Evolutionary conservation across 2,888 invertebrate genomes (phyloP).

Genomic region (Cepaea hortensis): DNA sequence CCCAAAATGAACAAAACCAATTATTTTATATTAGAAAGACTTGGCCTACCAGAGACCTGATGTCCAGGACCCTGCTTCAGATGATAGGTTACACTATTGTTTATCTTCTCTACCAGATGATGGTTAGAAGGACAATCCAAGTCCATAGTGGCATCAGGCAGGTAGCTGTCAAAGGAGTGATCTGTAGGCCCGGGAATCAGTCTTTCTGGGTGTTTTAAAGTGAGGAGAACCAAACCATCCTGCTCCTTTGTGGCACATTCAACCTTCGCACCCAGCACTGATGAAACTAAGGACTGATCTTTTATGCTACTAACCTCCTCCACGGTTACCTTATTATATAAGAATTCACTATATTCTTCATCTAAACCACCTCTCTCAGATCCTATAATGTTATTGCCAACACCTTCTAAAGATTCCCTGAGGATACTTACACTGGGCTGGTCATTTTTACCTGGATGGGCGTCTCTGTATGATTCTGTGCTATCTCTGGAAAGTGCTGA

Average conservation of each 20-base stretch:
- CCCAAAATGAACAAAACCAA: background rate
- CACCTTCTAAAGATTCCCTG: background rate
- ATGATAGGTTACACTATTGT: background rate
- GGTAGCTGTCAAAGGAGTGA: background rate
- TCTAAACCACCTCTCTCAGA: background rate
- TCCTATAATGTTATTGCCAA: too few relatives aligned
- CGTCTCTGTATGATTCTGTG: slow-evolving; percentile 10
- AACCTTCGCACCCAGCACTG: background rate
- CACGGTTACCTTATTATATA: background rate
- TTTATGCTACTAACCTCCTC: background rate
- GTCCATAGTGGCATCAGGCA: slow-evolving; percentile 11
- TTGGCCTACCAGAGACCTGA: background rate
- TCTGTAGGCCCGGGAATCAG: background rate
- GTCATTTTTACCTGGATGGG: background rate
- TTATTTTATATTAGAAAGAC: background rate
- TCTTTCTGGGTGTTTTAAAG: background rate
- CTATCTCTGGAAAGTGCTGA: slow-evolving; percentile 17
- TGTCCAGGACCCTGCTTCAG: background rate
- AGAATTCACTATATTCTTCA: background rate
- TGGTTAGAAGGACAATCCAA: slow-evolving; percentile 1
- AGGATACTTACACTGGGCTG: background rate
- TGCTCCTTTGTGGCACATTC: background rate
- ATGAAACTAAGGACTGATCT: background rate
- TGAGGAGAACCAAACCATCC: background rate
- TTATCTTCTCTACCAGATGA: background rate